A percentile compares a stretch with the other conserved stretches of the same genome.
These are phyloP conservation scores for Diarsia dahlii DNA, from an alignment of 2,888 invertebrate species.

Conservation along the genomic window DNA sequence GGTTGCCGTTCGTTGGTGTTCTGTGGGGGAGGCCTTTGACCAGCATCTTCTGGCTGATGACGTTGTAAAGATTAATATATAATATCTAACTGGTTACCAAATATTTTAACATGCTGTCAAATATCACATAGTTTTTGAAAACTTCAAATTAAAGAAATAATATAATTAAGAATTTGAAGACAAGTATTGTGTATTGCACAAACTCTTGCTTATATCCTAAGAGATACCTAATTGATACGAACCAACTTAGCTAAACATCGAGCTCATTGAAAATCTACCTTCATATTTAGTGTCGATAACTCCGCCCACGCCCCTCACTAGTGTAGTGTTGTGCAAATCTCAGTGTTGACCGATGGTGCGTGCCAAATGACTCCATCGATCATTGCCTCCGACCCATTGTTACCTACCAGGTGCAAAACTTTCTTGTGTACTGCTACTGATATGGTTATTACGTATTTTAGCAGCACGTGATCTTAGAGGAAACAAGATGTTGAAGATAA, in stretches of 20 bases:
- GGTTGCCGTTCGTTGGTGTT: too few relatives aligned
- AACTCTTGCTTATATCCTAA: too few relatives aligned
- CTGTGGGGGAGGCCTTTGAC: too few relatives aligned
- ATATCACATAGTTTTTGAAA: too few relatives aligned
- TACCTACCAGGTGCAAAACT: conserved; percentile 78
- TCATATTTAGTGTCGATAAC: conserved; percentile 39
- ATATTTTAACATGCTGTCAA: too few relatives aligned
- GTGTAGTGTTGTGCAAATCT: conserved; percentile 82
- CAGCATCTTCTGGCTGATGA: too few relatives aligned
- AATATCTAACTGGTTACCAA: too few relatives aligned
- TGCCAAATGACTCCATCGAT: conserved; percentile 87
- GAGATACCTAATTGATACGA: background rate
- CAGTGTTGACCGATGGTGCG: conserved; percentile 86
- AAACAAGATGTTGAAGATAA: background rate
- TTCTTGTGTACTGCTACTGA: conserved; percentile 36
- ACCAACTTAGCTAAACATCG: background rate
- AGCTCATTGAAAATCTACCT: background rate
- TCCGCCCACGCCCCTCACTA: conserved; percentile 65
- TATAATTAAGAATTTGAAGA: too few relatives aligned
- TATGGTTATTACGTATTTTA: conserved; percentile 36
- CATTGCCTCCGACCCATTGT: conserved; percentile 77
- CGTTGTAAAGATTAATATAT: too few relatives aligned
- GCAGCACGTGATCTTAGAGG: conserved; percentile 28
- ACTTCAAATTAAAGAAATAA: too few relatives aligned
- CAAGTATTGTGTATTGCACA: too few relatives aligned